Evolutionary conservation across 2,113 vertebrate genomes (phyloP).

Genomic region (Pseudopodoces humilis): DNA sequence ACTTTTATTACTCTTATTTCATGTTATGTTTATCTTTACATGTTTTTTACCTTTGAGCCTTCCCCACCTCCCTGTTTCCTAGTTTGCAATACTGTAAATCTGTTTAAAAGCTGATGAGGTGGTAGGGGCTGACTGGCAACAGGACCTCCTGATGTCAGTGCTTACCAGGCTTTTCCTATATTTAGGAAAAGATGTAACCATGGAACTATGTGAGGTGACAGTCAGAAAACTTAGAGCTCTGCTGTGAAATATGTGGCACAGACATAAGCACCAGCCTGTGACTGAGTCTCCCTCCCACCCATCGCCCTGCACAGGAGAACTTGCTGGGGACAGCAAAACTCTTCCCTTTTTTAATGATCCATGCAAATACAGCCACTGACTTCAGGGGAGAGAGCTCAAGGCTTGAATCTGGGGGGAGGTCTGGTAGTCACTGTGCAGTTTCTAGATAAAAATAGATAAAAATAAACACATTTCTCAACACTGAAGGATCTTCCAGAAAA

Average conservation of each 20-base stretch:
- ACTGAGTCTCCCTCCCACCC: neutral
- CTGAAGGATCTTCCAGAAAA: neutral
- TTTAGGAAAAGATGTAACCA: neutral
- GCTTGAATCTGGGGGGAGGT: neutral
- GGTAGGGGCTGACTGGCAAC: neutral
- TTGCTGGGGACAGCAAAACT: neutral
- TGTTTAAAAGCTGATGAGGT: neutral
- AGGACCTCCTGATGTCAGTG: neutral
- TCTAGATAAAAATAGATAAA: neutral
- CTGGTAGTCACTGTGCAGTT: neutral
- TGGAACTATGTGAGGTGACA: neutral
- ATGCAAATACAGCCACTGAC: neutral
- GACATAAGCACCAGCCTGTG: neutral
- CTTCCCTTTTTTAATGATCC: neutral
- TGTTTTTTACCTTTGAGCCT: neutral
- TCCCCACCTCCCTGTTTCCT: neutral
- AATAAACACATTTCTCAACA: neutral
- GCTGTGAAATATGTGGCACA: neutral
- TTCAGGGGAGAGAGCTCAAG: neutral
- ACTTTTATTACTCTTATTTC: neutral
- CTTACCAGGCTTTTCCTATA: neutral
- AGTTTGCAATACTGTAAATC: neutral
- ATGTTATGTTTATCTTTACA: neutral
- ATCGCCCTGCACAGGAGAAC: accelerated
- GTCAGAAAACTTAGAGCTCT: neutral